Percentiles rank a stretch among this genome's conserved stretches.
Conservation (phyloP, 2,888 invertebrate species). For the Pecten maximus region DNA sequence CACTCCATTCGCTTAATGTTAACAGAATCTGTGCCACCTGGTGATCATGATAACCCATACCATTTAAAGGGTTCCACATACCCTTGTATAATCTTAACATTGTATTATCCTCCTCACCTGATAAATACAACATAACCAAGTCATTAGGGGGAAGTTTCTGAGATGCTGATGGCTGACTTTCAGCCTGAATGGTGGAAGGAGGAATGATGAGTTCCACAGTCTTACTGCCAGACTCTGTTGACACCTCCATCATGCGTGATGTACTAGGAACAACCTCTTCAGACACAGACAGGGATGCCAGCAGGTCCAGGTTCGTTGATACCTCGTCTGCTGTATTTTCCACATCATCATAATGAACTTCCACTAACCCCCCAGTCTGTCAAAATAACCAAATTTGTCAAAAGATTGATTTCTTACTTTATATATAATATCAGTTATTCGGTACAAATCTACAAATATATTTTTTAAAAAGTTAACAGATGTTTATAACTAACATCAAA, state of each 20-base stretch:
- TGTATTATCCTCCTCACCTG: not conserved
- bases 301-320: not conserved
- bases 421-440: no score
- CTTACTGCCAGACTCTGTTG: not conserved
- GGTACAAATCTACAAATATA: no score
- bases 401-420: no score
- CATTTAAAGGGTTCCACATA: no score
- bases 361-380: constrained; percentile 14
- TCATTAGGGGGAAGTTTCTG: not conserved
- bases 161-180: not conserved
- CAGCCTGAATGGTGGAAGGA: not conserved
- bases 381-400: not conserved
- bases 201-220: not conserved
- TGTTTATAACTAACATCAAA: no score
- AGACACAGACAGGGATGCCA: constrained; percentile 17
- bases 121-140: not conserved
- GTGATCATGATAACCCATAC: no score
- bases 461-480: no score
- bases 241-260: not conserved
- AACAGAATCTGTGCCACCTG: no score
- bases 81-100: no score
- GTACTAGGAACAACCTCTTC: not conserved
- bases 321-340: not conserved
- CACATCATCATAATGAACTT: not conserved
- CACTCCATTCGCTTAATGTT: no score